Conservation (phyloP, 2,888 invertebrate genomes). For the Leptinotarsa tumamoca region DNA sequence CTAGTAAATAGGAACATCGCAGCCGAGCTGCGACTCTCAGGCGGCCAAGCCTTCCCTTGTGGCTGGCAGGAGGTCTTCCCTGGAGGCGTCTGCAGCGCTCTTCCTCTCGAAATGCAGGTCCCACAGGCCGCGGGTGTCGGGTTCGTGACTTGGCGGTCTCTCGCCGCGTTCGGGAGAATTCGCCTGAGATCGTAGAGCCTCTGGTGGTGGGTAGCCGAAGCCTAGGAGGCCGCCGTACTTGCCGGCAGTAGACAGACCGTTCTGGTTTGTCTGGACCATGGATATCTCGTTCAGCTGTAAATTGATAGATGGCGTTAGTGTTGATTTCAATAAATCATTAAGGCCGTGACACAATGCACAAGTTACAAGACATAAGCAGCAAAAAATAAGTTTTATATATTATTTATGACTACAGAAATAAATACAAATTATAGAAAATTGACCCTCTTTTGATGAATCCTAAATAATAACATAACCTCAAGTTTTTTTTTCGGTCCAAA, state of each 20-base stretch:
- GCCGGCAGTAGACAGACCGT: conserved; percentile 69
- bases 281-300: conserved; percentile 84
- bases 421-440: too few species aligned
- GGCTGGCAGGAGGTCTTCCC: conserved; percentile 71
- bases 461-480: too few species aligned
- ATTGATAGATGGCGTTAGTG: conserved; percentile 35
- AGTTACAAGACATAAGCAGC: too few species aligned
- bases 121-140: conserved; percentile 68
- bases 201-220: conserved; percentile 77
- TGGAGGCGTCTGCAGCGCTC: conserved; percentile 63
- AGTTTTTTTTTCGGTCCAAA: too few species aligned
- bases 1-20: conserved; percentile 70
- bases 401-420: too few species aligned
- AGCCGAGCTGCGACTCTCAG: conserved; percentile 64
- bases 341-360: too few species aligned
- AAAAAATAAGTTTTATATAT: too few species aligned
- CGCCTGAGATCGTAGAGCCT: conserved; percentile 68
- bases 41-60: conserved; percentile 82
- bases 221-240: conserved; percentile 83
- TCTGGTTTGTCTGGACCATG: conserved; percentile 81
- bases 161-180: conserved; percentile 69
- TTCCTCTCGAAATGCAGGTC: conserved; percentile 72
- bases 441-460: too few species aligned
- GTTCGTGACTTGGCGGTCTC: conserved; percentile 63
- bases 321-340: too few species aligned